Evolutionary conservation across 2,113 vertebrate genomes (phyloP).

Genomic region (Phalacrocorax brasilianus): DNA sequence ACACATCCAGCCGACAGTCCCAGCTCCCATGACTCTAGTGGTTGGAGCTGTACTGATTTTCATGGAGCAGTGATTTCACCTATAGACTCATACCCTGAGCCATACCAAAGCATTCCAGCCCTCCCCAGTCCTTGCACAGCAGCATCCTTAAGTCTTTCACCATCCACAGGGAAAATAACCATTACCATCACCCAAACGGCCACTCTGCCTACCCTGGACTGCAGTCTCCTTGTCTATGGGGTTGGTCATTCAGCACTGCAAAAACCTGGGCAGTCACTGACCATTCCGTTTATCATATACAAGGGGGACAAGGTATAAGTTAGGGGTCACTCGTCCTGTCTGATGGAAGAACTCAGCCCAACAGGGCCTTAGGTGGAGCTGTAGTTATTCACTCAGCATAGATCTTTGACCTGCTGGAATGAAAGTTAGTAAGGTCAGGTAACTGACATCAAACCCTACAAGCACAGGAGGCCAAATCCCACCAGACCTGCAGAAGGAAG

Average conservation of each 20-base stretch:
- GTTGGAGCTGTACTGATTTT: fast-evolving
- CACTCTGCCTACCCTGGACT: neutral
- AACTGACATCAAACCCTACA: neutral
- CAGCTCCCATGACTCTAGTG: neutral
- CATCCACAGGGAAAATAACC: fast-evolving
- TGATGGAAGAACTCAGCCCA: neutral
- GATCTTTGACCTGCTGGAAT: neutral
- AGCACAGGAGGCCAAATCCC: neutral
- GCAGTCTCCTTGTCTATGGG: fast-evolving
- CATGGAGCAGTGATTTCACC: neutral
- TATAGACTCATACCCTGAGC: neutral
- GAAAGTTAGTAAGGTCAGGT: neutral
- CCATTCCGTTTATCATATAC: fast-evolving
- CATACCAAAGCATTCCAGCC: neutral
- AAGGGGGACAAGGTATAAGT: fast-evolving
- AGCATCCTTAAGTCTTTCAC: neutral
- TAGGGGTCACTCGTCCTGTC: fast-evolving
- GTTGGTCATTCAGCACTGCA: neutral
- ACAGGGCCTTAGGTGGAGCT: fast-evolving
- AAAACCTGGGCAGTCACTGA: neutral
- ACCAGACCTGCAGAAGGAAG: neutral
- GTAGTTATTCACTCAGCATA: neutral
- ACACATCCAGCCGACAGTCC: neutral
- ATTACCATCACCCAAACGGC: neutral
- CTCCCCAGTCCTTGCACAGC: neutral